These are phyloP conservation scores for Nibea coibor DNA, from an alignment of 2,113 vertebrate species.

Conservation along the genomic window DNA sequence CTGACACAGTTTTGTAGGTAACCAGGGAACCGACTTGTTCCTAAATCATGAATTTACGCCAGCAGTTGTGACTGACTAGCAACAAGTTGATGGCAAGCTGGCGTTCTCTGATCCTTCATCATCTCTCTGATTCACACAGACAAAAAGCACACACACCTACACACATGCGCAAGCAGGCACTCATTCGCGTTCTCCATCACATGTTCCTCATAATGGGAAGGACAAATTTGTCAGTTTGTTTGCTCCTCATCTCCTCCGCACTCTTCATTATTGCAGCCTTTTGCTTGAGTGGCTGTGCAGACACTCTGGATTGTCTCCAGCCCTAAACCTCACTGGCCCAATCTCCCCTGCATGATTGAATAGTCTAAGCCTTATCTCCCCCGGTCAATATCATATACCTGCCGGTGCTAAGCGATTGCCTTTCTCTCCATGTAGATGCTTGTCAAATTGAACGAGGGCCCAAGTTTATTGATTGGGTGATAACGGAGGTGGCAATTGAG, in stretches of 20 bases:
- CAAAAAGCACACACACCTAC: neutral
- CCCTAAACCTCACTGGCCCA: constrained; percentile 74
- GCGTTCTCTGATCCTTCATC: neutral
- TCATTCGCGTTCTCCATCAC: constrained; percentile 20
- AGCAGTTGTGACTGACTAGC: no score
- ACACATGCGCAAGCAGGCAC: neutral
- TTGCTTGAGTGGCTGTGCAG: constrained; percentile 64
- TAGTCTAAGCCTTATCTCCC: constrained; percentile 77
- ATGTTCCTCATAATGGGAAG: constrained; percentile 44
- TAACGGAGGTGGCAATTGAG: constrained; percentile 78
- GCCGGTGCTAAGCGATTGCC: constrained; percentile 80
- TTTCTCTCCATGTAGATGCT: constrained; percentile 82
- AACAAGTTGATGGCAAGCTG: no score
- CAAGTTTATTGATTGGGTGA: constrained; percentile 83
- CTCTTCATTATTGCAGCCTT: constrained; percentile 70
- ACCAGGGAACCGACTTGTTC: no score
- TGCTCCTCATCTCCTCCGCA: constrained; percentile 41
- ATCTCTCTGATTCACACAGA: neutral
- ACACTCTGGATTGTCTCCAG: constrained; percentile 67
- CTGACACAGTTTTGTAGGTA: no score
- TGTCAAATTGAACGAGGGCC: constrained; percentile 84
- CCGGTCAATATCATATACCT: constrained; percentile 83
- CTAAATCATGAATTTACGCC: no score
- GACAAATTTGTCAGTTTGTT: constrained; percentile 60
- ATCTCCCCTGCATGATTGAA: constrained; percentile 80